Evolutionary conservation across 1,140 invertebrate species (phyloP).

Genomic region (Macrobrachium nipponense): DNA sequence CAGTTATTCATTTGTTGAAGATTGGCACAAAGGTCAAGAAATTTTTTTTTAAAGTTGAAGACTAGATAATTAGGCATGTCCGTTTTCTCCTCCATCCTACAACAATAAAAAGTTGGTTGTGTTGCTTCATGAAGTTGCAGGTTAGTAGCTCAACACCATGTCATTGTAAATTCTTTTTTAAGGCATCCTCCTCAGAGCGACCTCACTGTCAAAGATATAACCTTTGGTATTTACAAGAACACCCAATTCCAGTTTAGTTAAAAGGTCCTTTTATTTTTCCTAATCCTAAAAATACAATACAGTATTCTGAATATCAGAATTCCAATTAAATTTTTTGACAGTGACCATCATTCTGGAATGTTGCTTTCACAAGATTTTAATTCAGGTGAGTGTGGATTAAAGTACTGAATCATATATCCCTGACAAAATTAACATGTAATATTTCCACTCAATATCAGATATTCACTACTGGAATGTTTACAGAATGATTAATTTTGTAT

Average conservation of each 20-base stretch:
- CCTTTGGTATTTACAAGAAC: conserved; percentile 22
- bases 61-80: conserved; percentile 51
- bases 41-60: conserved; percentile 22
- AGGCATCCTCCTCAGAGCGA: conserved; percentile 29
- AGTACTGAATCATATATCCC: neutral
- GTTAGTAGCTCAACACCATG: too few relatives aligned
- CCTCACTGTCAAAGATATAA: conserved; percentile 16
- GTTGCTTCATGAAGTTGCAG: too few relatives aligned
- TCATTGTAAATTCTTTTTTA: neutral
- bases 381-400: too few relatives aligned
- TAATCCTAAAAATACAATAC: neutral
- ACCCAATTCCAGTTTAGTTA: neutral
- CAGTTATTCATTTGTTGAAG: conserved; percentile 50
- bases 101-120: neutral
- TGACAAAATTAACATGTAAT: conserved; percentile 2
- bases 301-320: conserved; percentile 51
- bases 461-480: too few relatives aligned
- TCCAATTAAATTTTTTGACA: conserved; percentile 22
- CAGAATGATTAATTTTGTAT: too few relatives aligned
- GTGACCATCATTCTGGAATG: neutral
- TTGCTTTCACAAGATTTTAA: too few relatives aligned
- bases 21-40: conserved; percentile 33
- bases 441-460: neutral
- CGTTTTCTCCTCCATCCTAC: conserved; percentile 4
- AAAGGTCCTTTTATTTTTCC: conserved; percentile 8